These are phyloP conservation scores for Campoletis sonorensis DNA, from an alignment of 1,140 invertebrate genomes.

Conservation along the genomic window DNA sequence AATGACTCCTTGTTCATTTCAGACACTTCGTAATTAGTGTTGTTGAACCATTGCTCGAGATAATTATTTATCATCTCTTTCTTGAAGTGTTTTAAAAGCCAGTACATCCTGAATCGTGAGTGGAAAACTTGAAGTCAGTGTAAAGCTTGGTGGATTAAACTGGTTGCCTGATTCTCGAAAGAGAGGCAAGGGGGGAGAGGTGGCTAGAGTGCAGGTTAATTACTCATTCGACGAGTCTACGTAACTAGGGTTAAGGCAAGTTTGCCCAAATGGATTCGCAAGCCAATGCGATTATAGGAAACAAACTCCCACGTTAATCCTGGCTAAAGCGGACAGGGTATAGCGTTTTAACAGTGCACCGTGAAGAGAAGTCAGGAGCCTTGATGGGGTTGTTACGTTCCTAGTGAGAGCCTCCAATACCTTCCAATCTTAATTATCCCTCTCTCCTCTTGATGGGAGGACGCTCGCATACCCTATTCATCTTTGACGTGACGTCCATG, in stretches of 20 bases:
- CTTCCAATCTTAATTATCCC: constrained; percentile 24
- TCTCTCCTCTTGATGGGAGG: neutral
- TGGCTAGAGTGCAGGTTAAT: constrained; percentile 54
- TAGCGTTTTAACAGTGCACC: neutral
- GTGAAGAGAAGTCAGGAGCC: neutral
- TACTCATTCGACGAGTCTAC: constrained; percentile 61
- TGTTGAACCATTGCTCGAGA: too few species aligned
- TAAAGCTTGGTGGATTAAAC: constrained; percentile 48
- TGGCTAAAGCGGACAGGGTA: constrained; percentile 27
- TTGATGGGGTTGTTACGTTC: neutral
- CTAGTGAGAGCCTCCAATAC: neutral
- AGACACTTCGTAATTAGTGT: too few species aligned
- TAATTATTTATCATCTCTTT: too few species aligned
- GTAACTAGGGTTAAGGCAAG: constrained; percentile 58
- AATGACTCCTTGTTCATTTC: too few species aligned
- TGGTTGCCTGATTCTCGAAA: constrained; percentile 48
- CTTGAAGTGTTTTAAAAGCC: too few species aligned
- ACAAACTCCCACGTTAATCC: constrained; percentile 50
- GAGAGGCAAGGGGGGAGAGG: neutral
- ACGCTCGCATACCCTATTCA: neutral
- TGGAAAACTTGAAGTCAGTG: constrained; percentile 51
- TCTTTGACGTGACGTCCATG: neutral
- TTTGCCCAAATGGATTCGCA: constrained; percentile 47
- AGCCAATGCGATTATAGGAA: constrained; percentile 60
- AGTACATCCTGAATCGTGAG: too few species aligned